phyloP scores from a whole-genome alignment of 1,140 invertebrate genomes.

The Cydia splendana region DNA sequence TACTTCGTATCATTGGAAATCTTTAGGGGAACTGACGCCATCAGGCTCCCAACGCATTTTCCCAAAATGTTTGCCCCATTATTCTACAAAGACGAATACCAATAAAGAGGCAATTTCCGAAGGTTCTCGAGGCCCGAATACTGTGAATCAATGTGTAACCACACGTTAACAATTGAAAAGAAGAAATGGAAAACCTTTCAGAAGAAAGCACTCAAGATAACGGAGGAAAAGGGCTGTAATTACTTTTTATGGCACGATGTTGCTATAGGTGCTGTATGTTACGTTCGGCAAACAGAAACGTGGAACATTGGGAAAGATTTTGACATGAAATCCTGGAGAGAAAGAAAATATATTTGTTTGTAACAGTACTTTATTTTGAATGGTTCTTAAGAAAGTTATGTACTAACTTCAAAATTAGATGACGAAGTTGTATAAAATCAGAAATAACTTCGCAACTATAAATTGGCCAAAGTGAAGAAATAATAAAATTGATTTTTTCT shows the following conservation, averaged over 20 bases:
- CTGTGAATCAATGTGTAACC: constrained; percentile 30
- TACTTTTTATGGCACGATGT: constrained; percentile 32
- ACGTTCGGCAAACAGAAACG: neutral
- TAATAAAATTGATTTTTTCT: no score
- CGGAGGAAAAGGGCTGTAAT: constrained; percentile 29
- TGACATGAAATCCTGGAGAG: neutral
- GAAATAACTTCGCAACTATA: no score
- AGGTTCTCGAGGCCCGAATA: constrained; percentile 24
- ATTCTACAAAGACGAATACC: constrained; percentile 28
- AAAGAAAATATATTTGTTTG: neutral
- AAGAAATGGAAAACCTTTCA: constrained; percentile 28
- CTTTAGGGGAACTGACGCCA: neutral
- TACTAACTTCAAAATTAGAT: no score
- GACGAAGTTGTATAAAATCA: no score
- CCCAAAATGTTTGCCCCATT: constrained; percentile 7
- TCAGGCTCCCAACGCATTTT: neutral
- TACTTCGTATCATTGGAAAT: neutral
- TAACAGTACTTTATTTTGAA: neutral
- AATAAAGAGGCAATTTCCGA: constrained; percentile 30
- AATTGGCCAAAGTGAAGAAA: no score
- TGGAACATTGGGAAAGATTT: neutral
- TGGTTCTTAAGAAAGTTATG: no score
- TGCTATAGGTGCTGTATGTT: constrained; percentile 16
- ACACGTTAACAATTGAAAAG: constrained; percentile 32
- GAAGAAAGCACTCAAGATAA: constrained; percentile 28